Evolutionary conservation across 1,140 invertebrate genomes (phyloP), one percentile per base, ranked within the genome.

Genomic region (Archegozetes longisetosus): DNA sequence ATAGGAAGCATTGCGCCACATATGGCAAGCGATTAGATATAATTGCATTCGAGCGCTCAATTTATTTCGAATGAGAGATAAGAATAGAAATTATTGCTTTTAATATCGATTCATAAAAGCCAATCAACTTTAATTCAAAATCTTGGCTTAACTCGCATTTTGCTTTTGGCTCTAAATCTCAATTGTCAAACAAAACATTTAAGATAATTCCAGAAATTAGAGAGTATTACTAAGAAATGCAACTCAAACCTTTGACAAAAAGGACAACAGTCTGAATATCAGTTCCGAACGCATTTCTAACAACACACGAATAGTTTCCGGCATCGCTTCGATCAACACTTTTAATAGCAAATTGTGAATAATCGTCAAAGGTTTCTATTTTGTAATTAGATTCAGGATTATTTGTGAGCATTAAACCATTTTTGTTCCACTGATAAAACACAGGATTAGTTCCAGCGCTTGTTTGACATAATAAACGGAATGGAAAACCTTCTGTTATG

Each of bases 201-300:
- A n/a, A n/a, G n/a, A n/a, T n/a, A n/a, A n/a, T n/a, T n/a, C n/a
- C n/a, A n/a, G n/a, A n/a, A n/a, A n/a, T n/a, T n/a, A n/a, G n/a
- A n/a, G n/a, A n/a, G n/a, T n/a, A n/a, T n/a, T n/a, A n/a, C n/a
- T n/a, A 14, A 48, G 22, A 14, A 48, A 48, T 48, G 22, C 22
- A 53, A 53, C 20, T 54, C 53, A 54, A 54, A 54, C 53, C 53
- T 54, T 57, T 57, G 20, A 57, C 55, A 13, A 47, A 12, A 28
- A 57, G 22, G 9, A 55, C 6, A 9, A 46, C 40, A 23, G 29
- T 26, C 24, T 57, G 55, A 2, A n/a, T 23, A 20, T 47, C 55
- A 2, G 29, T n/a, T 2, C 55, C 55, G 20, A 50, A 47, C 17
- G 1, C 29, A 48, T 57, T 57, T 1, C 12, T 24, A 2, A 48